Base-by-base conservation (phyloP, 2,888 invertebrate genomes). In the Lingula anatina region DNA sequence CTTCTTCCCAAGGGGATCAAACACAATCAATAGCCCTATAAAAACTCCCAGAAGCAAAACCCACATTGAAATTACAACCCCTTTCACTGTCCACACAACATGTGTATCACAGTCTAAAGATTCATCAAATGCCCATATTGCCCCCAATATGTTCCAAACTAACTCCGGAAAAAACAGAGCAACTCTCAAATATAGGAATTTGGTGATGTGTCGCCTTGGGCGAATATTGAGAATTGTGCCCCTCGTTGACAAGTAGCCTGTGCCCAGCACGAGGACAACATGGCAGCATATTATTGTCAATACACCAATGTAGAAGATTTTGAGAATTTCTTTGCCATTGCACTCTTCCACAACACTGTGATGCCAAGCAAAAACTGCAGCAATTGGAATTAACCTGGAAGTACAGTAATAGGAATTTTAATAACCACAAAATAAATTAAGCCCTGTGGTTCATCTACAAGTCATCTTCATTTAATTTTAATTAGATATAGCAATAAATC, bases 1-100 rank as follows among this genome's bases (percentile, higher is more conserved):
- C 31, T 87, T 86, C 87, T 47, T 81, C 3, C 89, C 89, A 56
- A 90, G 77, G 0, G 90, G 90, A 72, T 90, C 90, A 73, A 90
- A 90, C 42, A 89, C 85, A 75, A 90, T 80, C 40, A 86, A 85
- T 41, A 90, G 79, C 0, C 87, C 88, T 62, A 89, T 83, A 25
- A 89, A 78, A 18, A 65, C 62, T 12, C 87, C 79, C 1, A 85
- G 84, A 47, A 89, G 82, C 45, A 89, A 82, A 21, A 86, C 83
- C 90, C 90, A 91, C 68, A 89, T 88, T 74, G 86, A 87, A 44
- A 89, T 80, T 0, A 89, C 87, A 61, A 89, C 82, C 54, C 86
- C 86, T 84, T 67, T 65, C 12, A 66, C 68, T 1, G 68, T 65
- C 54, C 54, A 52, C 15, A 70, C 68, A 26, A 69, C 60, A 27